Evolutionary conservation across 2,113 vertebrate genomes (phyloP), one percentile per base, ranked within the genome.

Genomic region (Melanerpes formicivorus): DNA sequence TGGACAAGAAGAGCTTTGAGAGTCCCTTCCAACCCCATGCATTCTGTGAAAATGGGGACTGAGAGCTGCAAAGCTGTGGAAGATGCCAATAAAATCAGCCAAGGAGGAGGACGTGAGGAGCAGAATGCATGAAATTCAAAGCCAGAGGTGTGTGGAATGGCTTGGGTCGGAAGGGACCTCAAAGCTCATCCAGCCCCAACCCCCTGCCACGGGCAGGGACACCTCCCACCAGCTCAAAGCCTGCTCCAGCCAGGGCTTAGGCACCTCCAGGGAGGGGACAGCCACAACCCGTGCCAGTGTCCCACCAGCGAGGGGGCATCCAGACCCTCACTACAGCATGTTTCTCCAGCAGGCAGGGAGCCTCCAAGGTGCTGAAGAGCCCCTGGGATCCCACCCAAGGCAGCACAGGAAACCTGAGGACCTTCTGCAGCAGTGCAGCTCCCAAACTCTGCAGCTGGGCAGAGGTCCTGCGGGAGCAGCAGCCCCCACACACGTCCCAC

Each of bases 321-420:
- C 50, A 52, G 54, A 71, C 9, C 30, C 52, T 64, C 37, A 6
- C 15, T 8, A 42, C 0, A n/a, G 40, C 6, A 55, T 0, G 0
- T n/a, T 90, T 44, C 80, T 67, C 37, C 42, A 74, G 19, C 11
- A 44, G 30, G 30, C 19, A 25, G 21, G 21, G 63, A 72, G 37
- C n/a, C 54, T 75, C 55, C 19, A 59, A 37, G 27, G 13, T 17
- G 58, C 9, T 3, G 11, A 71, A 17, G 52, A 66, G 44, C 0
- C 16, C 34, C 27, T 6, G 11, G 0, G 0, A 67, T 42, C n/a
- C 52, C 3, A 0, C 37, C 9, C 1, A 5, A 52, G 32, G 32
- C 37, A 55, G 5, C 6, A 40, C 2, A 14, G 44, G n/a, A 65
- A 76, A 85, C 8, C 30, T 42, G 64, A 40, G 10, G 48, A 67